Conservation (phyloP, 1,140 invertebrate genomes). For the Papilio machaon region DNA sequence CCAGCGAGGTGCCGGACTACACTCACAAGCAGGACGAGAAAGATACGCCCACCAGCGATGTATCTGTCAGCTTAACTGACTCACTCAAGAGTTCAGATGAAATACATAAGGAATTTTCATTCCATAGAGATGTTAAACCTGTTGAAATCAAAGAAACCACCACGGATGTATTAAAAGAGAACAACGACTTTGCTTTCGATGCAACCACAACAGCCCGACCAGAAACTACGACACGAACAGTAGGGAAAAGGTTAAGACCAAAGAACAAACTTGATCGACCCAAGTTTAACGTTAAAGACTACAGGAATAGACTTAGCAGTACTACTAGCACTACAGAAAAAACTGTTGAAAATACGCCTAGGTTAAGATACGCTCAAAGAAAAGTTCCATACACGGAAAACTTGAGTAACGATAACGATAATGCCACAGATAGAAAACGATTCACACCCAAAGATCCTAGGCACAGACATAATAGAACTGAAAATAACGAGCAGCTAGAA, state of each 20-base stretch:
- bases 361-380: slow-evolving; percentile 74
- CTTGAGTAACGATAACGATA: slow-evolving; percentile 66
- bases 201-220: slow-evolving; percentile 59
- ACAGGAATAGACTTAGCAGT: slow-evolving; percentile 79
- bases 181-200: slow-evolving; percentile 48
- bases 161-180: slow-evolving; percentile 57
- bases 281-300: slow-evolving; percentile 84
- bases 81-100: slow-evolving; percentile 56
- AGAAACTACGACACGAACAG: slow-evolving; percentile 56
- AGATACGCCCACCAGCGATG: slow-evolving; percentile 80
- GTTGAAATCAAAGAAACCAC: slow-evolving; percentile 70
- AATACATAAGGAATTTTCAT: slow-evolving; percentile 66
- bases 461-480: slow-evolving; percentile 66
- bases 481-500: slow-evolving; percentile 61
- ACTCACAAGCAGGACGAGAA: slow-evolving; percentile 81
- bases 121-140: slow-evolving; percentile 73
- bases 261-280: slow-evolving; percentile 80
- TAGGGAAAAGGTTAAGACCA: slow-evolving; percentile 64
- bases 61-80: slow-evolving; percentile 69
- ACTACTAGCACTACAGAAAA: slow-evolving; percentile 82
- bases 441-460: slow-evolving; percentile 80
- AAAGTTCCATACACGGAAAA: slow-evolving; percentile 69
- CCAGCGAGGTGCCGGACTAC: slow-evolving; percentile 72
- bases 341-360: slow-evolving; percentile 66
- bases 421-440: slow-evolving; percentile 74